These are phyloP conservation scores for Strigamia transsilvanica DNA, from an alignment of 2,888 invertebrate genomes.

Conservation along the genomic window DNA sequence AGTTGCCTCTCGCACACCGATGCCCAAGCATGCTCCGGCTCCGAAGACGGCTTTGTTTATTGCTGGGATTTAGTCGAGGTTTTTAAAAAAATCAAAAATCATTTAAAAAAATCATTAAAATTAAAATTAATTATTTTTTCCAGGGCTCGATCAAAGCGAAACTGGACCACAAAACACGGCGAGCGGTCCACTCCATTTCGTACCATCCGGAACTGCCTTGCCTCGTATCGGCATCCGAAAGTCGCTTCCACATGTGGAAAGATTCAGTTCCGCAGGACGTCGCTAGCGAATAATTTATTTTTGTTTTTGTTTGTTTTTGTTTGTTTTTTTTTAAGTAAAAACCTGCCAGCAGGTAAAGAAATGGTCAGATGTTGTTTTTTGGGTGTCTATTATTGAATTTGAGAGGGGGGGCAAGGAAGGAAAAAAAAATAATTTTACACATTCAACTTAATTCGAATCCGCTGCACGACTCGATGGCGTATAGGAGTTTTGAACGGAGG, in stretches of 20 bases:
- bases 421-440: neutral
- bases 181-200: slow-evolving; percentile 79
- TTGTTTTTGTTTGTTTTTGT: too few species aligned
- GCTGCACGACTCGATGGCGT: slow-evolving; percentile 93
- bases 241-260: slow-evolving; percentile 77
- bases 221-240: slow-evolving; percentile 78
- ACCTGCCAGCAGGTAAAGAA: neutral
- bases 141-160: slow-evolving; percentile 68
- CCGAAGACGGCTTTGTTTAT: slow-evolving; percentile 83
- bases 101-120: too few species aligned
- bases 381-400: neutral
- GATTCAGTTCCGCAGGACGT: neutral
- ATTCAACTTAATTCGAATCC: slow-evolving; percentile 86
- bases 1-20: slow-evolving; percentile 85
- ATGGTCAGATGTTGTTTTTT: neutral
- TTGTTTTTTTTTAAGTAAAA: neutral
- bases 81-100: too few species aligned
- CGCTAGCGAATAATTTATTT: neutral
- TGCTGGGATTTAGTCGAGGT: slow-evolving; percentile 88
- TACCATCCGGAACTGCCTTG: slow-evolving; percentile 80
- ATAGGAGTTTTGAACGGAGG: slow-evolving; percentile 83
- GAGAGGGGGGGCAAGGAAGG: neutral
- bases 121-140: slow-evolving; percentile 48
- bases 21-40: slow-evolving; percentile 86
- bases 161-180: slow-evolving; percentile 66